Percentiles rank a stretch among this genome's conserved stretches.
Evolutionary conservation across 1,140 invertebrate genomes (phyloP).

Genomic region (Solen grandis): DNA sequence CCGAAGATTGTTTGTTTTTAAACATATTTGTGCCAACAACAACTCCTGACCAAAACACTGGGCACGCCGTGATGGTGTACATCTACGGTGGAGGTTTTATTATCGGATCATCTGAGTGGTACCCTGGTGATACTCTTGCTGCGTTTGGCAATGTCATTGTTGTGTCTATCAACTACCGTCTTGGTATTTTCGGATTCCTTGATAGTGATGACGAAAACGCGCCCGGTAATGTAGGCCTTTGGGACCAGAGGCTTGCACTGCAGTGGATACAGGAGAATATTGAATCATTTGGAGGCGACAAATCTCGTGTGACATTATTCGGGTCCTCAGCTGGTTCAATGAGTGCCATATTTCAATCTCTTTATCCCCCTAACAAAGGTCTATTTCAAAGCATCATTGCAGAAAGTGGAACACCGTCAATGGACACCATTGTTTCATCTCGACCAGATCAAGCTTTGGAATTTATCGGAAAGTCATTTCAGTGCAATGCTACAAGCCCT

Average conservation of each 20-base stretch:
- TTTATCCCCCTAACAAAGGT: conserved; percentile 58
- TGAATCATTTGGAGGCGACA: conserved; percentile 68
- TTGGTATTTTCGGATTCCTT: conserved; percentile 80
- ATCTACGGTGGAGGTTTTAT: conserved; percentile 65
- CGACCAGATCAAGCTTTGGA: background rate
- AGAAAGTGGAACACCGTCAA: conserved; percentile 33
- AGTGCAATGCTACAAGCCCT: background rate
- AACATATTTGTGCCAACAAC: conserved; percentile 91
- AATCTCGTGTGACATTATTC: conserved; percentile 65
- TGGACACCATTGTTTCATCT: background rate
- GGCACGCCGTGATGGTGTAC: conserved; percentile 60
- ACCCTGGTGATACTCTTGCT: conserved; percentile 69
- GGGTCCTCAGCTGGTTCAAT: conserved; percentile 68
- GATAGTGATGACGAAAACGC: conserved; percentile 39
- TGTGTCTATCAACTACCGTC: conserved; percentile 82
- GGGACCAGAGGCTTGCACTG: conserved; percentile 95
- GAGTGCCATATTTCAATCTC: conserved; percentile 22
- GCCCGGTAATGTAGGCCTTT: conserved; percentile 83
- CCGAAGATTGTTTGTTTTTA: conserved; percentile 95
- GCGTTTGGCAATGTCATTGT: conserved; percentile 80
- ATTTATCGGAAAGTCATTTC: background rate
- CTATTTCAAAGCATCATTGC: conserved; percentile 55
- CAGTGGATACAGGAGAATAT: conserved; percentile 85
- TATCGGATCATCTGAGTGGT: conserved; percentile 66
- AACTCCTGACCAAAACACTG: conserved; percentile 9